Evolutionary conservation across 2,797 vertebrate species (phyloP), one percentile per base, ranked within the genome.

Genomic region (Heterohyrax brucei): DNA sequence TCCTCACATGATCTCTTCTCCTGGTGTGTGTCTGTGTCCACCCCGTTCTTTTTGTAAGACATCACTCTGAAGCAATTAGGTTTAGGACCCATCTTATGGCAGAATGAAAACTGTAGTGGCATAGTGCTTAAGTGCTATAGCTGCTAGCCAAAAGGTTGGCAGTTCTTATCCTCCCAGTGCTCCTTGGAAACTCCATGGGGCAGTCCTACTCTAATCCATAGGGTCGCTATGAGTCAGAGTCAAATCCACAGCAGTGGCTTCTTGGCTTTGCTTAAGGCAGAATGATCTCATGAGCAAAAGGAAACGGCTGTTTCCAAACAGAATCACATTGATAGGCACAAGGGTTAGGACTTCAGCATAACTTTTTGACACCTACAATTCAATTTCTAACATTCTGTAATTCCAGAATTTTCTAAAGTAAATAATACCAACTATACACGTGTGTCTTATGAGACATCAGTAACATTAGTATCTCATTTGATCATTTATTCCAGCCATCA

Each of bases 361-460:
- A 72, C 4, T 33, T 72, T 72, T 56, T 18, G 53, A 16, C 12
- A 16, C 13, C 53, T 56, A 56, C 53, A 56, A 64, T 64, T 33
- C 68, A 39, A 39, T 72, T 13, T 33, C 12, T 68, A n/a, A n/a
- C 66, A 68, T 12, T 75, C 77, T 48, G 39, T 81, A 68, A 77
- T 70, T 91, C 68, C 48, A 78, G 56, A 56, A 39, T 46, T 96
- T 94, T 78, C 93, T 28, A 89, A 92, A 70, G 78, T 33, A 83
- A 91, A 70, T 79, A 33, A 61, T 81, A 83, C 91, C n/a, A 59
- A 18, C 48, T 70, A 4, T 33, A 28, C 78, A n/a, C 16, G 30
- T 59, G 53, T 70, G n/a, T 44, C 30, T 84, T 61, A 19, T 13
- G 84, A 77, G 80, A 66, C 18, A 21, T 53, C 46, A 48, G 0